phyloP scores from a whole-genome alignment of 1,140 invertebrate species.

The Tetraneura akinire region DNA sequence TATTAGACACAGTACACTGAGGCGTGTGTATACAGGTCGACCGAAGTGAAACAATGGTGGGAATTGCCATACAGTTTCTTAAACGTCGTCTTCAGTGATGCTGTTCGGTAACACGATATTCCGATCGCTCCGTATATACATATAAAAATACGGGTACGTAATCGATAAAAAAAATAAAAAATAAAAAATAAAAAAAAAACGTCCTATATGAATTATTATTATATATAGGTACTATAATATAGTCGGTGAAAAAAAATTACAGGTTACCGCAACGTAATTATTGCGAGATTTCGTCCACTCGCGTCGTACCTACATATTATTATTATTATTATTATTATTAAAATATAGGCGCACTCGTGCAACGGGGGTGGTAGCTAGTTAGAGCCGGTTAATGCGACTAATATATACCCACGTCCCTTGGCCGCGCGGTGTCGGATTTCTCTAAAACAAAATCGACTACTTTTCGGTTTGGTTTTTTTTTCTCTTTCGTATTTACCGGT shows the following conservation, averaged over 20 bases:
- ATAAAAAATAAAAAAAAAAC: too few relatives aligned
- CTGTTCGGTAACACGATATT: too few relatives aligned
- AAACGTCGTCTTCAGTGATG: too few relatives aligned
- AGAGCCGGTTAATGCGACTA: neutral
- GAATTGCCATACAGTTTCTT: constrained; percentile 18
- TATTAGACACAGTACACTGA: neutral
- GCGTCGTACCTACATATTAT: too few relatives aligned
- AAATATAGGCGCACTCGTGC: neutral
- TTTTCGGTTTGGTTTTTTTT: neutral
- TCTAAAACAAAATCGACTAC: constrained; percentile 36
- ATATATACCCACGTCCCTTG: constrained; percentile 22
- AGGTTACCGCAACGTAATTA: constrained; percentile 43
- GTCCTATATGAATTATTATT: constrained; percentile 1
- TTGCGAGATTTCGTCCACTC: constrained; percentile 38
- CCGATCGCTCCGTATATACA: too few relatives aligned
- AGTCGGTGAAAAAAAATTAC: constrained; percentile 41
- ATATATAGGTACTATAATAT: too few relatives aligned
- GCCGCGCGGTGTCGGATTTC: constrained; percentile 29
- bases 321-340: too few relatives aligned
- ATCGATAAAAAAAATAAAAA: too few relatives aligned
- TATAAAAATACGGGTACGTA: neutral
- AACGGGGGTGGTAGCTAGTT: neutral
- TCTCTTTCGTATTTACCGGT: neutral
- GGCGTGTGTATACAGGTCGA: neutral
- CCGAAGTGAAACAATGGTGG: too few relatives aligned